Evolutionary conservation across 2,113 vertebrate genomes (phyloP).

Genomic region (Nansenia antarctica): DNA sequence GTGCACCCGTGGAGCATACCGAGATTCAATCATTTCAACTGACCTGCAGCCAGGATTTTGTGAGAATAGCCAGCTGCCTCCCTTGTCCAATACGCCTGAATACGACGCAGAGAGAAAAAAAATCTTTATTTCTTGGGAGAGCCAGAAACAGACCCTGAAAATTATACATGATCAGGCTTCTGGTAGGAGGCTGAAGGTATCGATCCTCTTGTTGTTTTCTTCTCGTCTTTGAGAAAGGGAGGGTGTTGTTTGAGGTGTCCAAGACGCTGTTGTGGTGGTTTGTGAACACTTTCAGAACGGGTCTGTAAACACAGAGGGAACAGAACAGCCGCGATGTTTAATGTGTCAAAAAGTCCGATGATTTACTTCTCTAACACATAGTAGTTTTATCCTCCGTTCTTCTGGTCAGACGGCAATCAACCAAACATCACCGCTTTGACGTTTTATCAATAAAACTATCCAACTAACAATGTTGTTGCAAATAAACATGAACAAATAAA

Average conservation of each 20-base stretch:
- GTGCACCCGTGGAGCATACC: constrained; percentile 51
- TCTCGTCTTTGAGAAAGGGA: constrained; percentile 52
- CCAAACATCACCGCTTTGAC: no score
- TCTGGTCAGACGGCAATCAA: no score
- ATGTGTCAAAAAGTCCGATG: no score
- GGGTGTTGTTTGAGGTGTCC: constrained; percentile 43
- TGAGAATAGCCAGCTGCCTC: constrained; percentile 59
- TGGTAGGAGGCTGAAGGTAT: constrained; percentile 53
- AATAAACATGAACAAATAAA: no score
- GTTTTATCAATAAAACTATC: no score
- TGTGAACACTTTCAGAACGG: constrained; percentile 56
- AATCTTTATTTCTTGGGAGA: constrained; percentile 71
- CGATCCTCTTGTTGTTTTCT: constrained; percentile 74
- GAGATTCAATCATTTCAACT: constrained; percentile 61
- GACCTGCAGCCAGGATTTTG: constrained; percentile 64
- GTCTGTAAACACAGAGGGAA: constrained; percentile 61
- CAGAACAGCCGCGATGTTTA: no score
- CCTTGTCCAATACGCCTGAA: constrained; percentile 66
- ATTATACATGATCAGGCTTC: constrained; percentile 69
- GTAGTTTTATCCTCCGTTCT: no score
- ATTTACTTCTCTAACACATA: no score
- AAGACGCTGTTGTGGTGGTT: neutral
- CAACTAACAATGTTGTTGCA: no score
- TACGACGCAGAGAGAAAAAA: constrained; percentile 53
- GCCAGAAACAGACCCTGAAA: constrained; percentile 69